Percentiles rank a stretch among this genome's conserved stretches.
phyloP scores from a whole-genome alignment of 2,888 invertebrate genomes.

The Brachyopa scutellaris region DNA sequence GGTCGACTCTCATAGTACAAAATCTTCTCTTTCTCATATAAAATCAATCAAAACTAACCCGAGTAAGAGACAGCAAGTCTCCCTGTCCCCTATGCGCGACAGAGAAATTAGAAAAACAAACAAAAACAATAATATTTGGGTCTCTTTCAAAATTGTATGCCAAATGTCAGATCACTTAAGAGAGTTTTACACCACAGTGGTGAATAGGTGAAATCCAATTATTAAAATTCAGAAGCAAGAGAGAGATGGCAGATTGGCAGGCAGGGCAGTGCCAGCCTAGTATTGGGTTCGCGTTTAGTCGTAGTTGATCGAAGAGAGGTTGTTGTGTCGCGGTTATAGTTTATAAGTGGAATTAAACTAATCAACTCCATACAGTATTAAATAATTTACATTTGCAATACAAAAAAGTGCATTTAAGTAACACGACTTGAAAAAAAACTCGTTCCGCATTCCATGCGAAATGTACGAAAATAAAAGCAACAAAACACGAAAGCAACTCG shows the following conservation, averaged over 20 bases:
- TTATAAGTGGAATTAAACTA: no score
- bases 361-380: no score
- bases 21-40: neutral
- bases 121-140: no score
- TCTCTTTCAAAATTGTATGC: neutral
- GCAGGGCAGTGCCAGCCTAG: conserved; percentile 2
- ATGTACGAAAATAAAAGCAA: conserved; percentile 37
- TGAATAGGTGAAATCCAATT: conserved; percentile 50
- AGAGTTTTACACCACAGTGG: neutral
- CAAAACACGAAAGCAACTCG: conserved; percentile 44
- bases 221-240: neutral
- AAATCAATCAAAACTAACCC: conserved; percentile 48
- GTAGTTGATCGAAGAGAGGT: conserved; percentile 39
- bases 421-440: conserved; percentile 21
- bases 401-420: neutral
- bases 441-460: conserved; percentile 62
- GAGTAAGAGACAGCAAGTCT: conserved; percentile 13
- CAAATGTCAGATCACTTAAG: conserved; percentile 9
- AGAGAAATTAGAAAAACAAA: conserved; percentile 45
- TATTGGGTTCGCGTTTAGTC: conserved; percentile 58
- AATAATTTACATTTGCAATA: neutral
- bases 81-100: neutral
- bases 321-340: conserved; percentile 22
- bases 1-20: neutral
- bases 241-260: conserved; percentile 28